Conservation (phyloP, 2,113 vertebrate species). For the Thinocorus orbignyianus region DNA sequence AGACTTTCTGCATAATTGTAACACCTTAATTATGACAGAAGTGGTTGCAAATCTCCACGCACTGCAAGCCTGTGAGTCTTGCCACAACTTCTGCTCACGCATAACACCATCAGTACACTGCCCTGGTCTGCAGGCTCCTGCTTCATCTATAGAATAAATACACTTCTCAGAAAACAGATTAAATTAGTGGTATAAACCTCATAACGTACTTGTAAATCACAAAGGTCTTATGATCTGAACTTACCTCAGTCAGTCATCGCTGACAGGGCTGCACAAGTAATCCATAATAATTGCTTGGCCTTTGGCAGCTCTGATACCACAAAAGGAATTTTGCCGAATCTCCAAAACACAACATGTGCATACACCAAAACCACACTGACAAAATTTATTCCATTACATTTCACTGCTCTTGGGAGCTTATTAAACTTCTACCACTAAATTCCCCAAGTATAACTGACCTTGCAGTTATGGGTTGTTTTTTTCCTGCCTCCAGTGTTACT, state of each 20-base stretch:
- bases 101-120: not conserved
- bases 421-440: not conserved
- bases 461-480: not conserved
- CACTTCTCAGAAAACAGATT: fast-evolving
- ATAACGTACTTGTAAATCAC: not conserved
- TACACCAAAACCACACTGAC: not conserved
- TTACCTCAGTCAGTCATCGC: not conserved
- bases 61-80: not conserved
- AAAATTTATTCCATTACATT: not conserved
- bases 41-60: not conserved
- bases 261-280: not conserved
- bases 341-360: not conserved
- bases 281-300: not conserved
- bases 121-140: not conserved
- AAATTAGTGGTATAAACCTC: not conserved
- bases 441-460: not conserved
- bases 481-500: not conserved
- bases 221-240: not conserved
- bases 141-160: not conserved
- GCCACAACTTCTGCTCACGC: not conserved
- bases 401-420: not conserved
- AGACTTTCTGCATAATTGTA: not conserved
- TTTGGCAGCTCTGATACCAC: not conserved
- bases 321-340: not conserved
- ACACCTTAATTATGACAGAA: not conserved